Evolutionary conservation across 2,113 vertebrate species (phyloP), one percentile per base, ranked within the genome.

Genomic region (Poeciliopsis retropinna): DNA sequence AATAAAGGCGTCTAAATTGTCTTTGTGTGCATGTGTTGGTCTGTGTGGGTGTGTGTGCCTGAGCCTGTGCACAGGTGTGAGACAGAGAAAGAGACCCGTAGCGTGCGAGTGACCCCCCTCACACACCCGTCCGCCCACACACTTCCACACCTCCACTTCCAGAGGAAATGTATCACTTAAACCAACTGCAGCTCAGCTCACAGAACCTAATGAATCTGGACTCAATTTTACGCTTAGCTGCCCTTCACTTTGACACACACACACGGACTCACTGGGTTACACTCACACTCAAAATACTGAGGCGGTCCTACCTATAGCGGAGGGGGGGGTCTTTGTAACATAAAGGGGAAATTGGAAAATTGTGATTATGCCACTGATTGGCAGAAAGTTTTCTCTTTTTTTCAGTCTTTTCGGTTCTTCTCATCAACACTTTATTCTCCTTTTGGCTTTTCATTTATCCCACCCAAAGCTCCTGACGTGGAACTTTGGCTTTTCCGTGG

Each of bases 141-240:
- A 77, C 76, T 76, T 84, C 81, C 84, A 88, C 90, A 86, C 84
- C 84, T 90, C 84, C 82, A 92, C 86, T 88, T 90, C 80, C 88
- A 89, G 81, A 92, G 90, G 92, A 93, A 93, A 93, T 92, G 90
- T 90, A 90, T 92, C 89, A 92, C 89, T 93, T 91, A 91, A 91
- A 93, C 88, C 89, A 88, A 91, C 89, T 89, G 90, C 87, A 90
- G 90, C 90, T 92, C 90, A 90, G 87, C 88, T 91, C 89, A 86
- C 87, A 88, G 80, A 89, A 91, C 85, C 87, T 91, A 93, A 93
- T 93, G 92, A 92, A 93, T 93, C 90, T 92, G 90, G 89, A 91
- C 92, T 92, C 92, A 93, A 92, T 93, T 93, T 93, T 91, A 92
- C 92, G 90, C 89, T 88, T 85, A 88, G 88, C 89, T 93, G 92